Base-by-base conservation (phyloP, 2,888 invertebrate genomes). In the Leptinotarsa juncta region DNA sequence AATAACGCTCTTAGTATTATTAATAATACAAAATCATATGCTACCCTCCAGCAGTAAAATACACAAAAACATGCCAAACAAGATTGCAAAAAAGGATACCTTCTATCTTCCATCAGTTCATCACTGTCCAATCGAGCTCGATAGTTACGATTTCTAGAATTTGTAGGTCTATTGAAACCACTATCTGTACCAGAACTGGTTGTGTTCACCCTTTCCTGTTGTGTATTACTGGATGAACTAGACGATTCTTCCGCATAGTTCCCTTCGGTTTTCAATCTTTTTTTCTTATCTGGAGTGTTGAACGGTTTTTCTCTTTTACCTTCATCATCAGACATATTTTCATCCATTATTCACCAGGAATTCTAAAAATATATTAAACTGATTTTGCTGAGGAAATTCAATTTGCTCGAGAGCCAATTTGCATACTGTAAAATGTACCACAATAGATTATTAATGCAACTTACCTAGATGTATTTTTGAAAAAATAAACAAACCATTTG, bases 191-290 rank as follows among this genome's bases (percentile, higher is more conserved):
- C 83, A 49, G 83, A 83, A 69, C 81, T 83, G 20, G 83, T 82
- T 65, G 80, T 55, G 20, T 55, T 55, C 16, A 32, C 67, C 20
- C 69, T 81, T 75, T 84, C 84, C 75, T 82, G 81, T 75, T 81
- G 82, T 18, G 76, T 77, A 65, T 75, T 80, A 73, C 81, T 84
- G 7, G 83, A 82, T 20, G 82, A 82, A 57, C 77, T 83, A 42
- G 82, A 83, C 20, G 80, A 82, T 68, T 84, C 83, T 66, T 83
- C 73, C 49, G 50, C n/a, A 15, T 66, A 60, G 51, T 53, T 66
- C 14, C 73, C 76, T 70, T 82, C 84, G 69, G 84, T 86, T 81
- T 84, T 85, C 60, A 86, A 78, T 62, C 86, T 82, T 81, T 87
- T 86, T 18, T 78, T 80, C 65, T 80, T 81, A 32, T 81, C 81